Evolutionary conservation across 2,113 vertebrate genomes (phyloP).

Genomic region (Nycticorax nycticorax): DNA sequence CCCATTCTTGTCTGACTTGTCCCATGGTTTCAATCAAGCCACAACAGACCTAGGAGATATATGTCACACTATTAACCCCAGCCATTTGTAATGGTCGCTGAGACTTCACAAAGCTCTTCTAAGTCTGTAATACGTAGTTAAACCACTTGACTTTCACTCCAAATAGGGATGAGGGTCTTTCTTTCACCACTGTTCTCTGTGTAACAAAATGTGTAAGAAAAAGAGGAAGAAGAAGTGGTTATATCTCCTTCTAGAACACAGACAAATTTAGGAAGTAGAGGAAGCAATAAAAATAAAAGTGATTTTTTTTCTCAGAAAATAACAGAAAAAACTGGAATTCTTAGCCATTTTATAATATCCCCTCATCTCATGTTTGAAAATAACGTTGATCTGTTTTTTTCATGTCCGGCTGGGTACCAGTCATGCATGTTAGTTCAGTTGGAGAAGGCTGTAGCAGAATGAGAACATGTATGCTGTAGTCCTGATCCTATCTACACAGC

Average conservation of each 20-base stretch:
- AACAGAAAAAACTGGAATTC: neutral
- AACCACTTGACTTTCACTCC: neutral
- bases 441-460: neutral
- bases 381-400: neutral
- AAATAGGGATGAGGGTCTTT: neutral
- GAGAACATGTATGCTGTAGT: neutral
- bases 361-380: neutral
- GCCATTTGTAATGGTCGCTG: neutral
- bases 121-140: neutral
- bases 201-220: neutral
- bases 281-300: neutral
- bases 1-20: neutral
- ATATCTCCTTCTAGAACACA: neutral
- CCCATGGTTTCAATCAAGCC: neutral
- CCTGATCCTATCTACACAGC: neutral
- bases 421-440: neutral
- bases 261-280: neutral
- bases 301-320: neutral
- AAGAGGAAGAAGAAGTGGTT: neutral
- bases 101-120: neutral
- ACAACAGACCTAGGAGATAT: neutral
- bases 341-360: neutral
- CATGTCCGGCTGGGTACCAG: accelerated
- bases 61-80: neutral
- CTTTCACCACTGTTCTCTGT: neutral